phyloP scores from a whole-genome alignment of 2,888 invertebrate genomes.

The Tortricodes alternella region DNA sequence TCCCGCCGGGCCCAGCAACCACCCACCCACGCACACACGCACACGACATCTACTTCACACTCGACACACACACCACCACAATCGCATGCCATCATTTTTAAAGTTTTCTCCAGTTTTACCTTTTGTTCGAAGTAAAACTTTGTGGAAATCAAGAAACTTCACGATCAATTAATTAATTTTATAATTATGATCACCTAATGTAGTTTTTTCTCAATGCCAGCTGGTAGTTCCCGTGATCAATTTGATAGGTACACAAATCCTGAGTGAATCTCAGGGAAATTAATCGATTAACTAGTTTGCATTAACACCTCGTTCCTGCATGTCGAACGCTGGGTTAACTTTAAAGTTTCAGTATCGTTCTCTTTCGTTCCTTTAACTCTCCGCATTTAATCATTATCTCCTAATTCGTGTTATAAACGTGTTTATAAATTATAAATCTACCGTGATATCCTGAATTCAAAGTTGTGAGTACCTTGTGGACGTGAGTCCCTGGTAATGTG shows the following conservation, averaged over 20 bases:
- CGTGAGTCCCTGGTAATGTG: constrained; percentile 3
- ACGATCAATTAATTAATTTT: too few species aligned
- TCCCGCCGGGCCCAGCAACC: constrained; percentile 62
- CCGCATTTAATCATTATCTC: too few species aligned
- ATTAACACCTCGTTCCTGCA: neutral
- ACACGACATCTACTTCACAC: constrained; percentile 45
- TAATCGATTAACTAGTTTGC: neutral
- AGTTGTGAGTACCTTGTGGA: neutral
- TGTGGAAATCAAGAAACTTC: constrained; percentile 19
- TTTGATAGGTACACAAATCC: neutral
- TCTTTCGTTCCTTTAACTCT: too few species aligned
- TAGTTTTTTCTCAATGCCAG: neutral
- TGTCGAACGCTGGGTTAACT: neutral
- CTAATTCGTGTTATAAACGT: too few species aligned
- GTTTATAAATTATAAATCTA: too few species aligned
- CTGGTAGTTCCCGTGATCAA: neutral
- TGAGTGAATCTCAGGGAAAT: neutral
- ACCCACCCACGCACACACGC: constrained; percentile 51
- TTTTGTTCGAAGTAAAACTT: constrained; percentile 46
- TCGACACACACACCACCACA: constrained; percentile 47
- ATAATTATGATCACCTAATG: neutral
- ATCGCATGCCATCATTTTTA: constrained; percentile 54
- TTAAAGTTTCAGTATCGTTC: neutral
- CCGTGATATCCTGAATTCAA: too few species aligned
- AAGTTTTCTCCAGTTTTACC: constrained; percentile 43